phyloP scores from a whole-genome alignment of 1,140 invertebrate species.

The Pristionchus pacificus region DNA sequence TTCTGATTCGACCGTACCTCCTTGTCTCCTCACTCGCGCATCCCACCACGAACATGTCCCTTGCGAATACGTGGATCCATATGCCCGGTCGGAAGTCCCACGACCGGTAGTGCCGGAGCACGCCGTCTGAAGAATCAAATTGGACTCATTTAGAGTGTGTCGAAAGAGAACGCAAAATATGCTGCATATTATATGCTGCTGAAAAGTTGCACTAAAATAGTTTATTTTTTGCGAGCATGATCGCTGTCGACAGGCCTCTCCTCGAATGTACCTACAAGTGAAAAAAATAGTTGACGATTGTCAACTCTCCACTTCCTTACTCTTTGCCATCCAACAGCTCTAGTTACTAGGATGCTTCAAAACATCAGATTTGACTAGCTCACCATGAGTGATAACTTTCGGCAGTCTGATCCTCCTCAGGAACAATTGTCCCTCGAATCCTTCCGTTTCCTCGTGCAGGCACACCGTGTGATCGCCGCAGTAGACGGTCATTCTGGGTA shows the following conservation, averaged over 20 bases:
- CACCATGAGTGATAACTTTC: conserved; percentile 13
- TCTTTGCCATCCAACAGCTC: no score
- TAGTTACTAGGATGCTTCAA: no score
- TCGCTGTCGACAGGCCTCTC: not conserved
- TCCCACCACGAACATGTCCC: conserved; percentile 26
- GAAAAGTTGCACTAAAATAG: not conserved
- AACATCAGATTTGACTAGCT: no score
- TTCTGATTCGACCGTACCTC: not conserved
- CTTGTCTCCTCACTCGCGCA: conserved; percentile 21
- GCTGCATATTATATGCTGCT: not conserved
- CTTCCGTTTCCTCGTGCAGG: conserved; percentile 17
- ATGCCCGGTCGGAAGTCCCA: conserved; percentile 30
- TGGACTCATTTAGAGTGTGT: no score
- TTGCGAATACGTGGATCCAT: conserved; percentile 23
- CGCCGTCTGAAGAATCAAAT: conserved; percentile 7
- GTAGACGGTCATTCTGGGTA: conserved; percentile 21
- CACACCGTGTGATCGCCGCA: conserved; percentile 23
- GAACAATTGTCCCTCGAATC: conserved; percentile 28
- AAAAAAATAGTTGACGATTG: no score
- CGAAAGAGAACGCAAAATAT: not conserved
- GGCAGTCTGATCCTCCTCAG: conserved; percentile 20
- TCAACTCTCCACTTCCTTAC: no score
- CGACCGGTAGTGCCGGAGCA: conserved; percentile 13
- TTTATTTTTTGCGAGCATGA: not conserved
- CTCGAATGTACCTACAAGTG: no score